These are phyloP conservation scores for Colossoma macropomum DNA, from an alignment of 2,113 vertebrate genomes.

Conservation along the genomic window DNA sequence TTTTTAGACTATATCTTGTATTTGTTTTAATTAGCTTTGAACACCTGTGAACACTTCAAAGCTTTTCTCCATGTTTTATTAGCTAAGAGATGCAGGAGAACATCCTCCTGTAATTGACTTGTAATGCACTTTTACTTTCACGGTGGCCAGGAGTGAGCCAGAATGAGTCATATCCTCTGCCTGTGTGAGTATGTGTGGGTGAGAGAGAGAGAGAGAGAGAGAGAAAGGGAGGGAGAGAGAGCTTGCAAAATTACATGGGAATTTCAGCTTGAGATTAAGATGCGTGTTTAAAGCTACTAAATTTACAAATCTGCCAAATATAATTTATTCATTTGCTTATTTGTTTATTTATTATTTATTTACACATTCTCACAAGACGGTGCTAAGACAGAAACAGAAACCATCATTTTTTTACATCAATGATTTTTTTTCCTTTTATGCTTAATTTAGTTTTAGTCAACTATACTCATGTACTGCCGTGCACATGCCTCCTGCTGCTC, in stretches of 20 bases:
- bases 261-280: not conserved
- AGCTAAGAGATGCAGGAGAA: slow-evolving; percentile 3
- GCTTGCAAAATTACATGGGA: not conserved
- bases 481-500: too few species aligned
- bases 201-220: not conserved
- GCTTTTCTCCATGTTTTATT: not conserved
- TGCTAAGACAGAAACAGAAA: too few species aligned
- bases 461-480: too few species aligned
- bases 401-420: too few species aligned
- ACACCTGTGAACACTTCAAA: slow-evolving; percentile 18
- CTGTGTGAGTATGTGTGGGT: not conserved
- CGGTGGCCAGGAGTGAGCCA: slow-evolving; percentile 24
- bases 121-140: slow-evolving; percentile 3
- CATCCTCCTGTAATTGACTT: slow-evolving; percentile 45
- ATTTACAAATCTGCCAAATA: not conserved
- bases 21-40: slow-evolving; percentile 6
- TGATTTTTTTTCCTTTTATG: too few species aligned
- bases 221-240: not conserved
- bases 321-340: not conserved
- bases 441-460: too few species aligned
- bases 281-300: not conserved
- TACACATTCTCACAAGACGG: too few species aligned
- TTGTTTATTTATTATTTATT: not conserved
- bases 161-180: slow-evolving; percentile 28
- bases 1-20: too few species aligned